phyloP scores from a whole-genome alignment of 2,113 vertebrate species.

The Platanista minor region DNA sequence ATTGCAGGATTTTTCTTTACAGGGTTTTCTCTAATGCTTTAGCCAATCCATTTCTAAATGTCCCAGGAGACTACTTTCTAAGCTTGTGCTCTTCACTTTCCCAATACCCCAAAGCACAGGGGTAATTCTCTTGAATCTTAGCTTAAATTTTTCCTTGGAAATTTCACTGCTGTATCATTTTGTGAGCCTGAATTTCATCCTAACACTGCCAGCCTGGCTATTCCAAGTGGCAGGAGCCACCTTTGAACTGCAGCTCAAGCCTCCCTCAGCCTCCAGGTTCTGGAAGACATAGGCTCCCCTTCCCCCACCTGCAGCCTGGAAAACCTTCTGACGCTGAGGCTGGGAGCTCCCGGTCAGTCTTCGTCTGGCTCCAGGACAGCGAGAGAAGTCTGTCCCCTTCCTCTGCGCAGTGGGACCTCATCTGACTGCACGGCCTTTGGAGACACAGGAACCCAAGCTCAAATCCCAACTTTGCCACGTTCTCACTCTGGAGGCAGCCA shows the following conservation, averaged over 20 bases:
- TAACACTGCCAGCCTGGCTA: neutral
- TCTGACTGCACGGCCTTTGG: neutral
- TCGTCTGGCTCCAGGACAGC: neutral
- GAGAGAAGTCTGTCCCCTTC: accelerated
- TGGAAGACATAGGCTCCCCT: neutral
- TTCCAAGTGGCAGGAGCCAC: neutral
- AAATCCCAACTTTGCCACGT: neutral
- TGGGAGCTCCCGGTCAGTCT: neutral
- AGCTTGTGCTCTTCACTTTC: neutral
- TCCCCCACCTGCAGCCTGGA: neutral
- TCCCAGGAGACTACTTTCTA: conserved; percentile 17
- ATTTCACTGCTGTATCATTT: neutral
- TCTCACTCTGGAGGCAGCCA: neutral
- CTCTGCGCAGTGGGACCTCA: neutral
- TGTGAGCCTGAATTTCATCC: neutral
- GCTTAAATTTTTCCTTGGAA: conserved; percentile 16
- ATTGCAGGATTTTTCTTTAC: neutral
- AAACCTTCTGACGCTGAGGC: no score
- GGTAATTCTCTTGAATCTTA: neutral
- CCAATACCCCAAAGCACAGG: neutral
- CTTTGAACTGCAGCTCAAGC: neutral
- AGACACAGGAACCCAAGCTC: neutral
- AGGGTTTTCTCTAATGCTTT: neutral
- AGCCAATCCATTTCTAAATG: conserved; percentile 28
- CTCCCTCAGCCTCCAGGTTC: neutral